Percentiles rank a stretch among this genome's conserved stretches.
phyloP scores from a whole-genome alignment of 2,797 vertebrate genomes.

The Dermochelys coriacea region DNA sequence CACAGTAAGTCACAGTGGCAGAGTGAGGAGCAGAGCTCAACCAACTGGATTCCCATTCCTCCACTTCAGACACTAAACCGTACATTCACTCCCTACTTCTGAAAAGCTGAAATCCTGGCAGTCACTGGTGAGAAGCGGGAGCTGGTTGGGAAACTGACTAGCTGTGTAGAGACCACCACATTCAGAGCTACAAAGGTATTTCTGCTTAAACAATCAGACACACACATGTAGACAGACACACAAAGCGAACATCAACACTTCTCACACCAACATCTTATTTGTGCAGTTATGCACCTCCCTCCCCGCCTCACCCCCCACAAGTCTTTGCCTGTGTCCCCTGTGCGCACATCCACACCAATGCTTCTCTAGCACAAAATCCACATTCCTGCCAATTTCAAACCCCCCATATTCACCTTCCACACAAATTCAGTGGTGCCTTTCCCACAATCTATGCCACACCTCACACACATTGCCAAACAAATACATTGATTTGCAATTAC shows the following conservation, averaged over 20 bases:
- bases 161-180: background rate
- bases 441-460: background rate
- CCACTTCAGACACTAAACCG: background rate
- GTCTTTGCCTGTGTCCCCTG: background rate
- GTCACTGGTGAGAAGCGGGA: rapidly evolving
- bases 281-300: background rate
- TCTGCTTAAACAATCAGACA: background rate
- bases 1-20: rapidly evolving
- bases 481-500: background rate
- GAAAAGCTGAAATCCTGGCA: background rate
- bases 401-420: background rate
- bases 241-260: background rate
- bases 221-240: no score
- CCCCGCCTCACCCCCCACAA: background rate
- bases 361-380: rapidly evolving
- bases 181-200: background rate
- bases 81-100: background rate
- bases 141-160: background rate
- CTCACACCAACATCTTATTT: background rate
- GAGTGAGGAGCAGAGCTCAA: background rate
- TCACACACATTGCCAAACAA: background rate
- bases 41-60: background rate
- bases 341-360: rapidly evolving
- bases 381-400: background rate
- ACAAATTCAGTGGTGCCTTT: background rate